Evolutionary conservation across 2,888 invertebrate genomes (phyloP).

Genomic region (Sarcophaga caerulescens): DNA sequence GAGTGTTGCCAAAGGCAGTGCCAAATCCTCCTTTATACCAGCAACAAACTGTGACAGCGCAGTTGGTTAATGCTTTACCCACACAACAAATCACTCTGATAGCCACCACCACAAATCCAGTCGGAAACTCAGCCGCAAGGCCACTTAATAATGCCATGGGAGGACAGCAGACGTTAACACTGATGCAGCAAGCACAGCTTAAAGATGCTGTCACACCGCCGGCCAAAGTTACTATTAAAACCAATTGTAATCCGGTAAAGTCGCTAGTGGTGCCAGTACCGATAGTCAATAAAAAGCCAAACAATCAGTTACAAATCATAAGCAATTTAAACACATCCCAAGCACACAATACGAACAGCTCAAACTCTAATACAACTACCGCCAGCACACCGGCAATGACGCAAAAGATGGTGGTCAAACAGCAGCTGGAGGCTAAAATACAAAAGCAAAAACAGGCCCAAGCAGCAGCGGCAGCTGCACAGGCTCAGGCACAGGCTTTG

Average conservation of each 20-base stretch:
- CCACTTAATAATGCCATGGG: slow-evolving; percentile 32
- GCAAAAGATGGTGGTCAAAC: slow-evolving; percentile 84
- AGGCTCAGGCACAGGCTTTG: slow-evolving; percentile 81
- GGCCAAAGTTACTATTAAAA: slow-evolving; percentile 75
- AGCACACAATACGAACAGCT: slow-evolving; percentile 33
- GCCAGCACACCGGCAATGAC: slow-evolving; percentile 74
- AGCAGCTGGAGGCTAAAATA: slow-evolving; percentile 87
- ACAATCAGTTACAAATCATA: slow-evolving; percentile 69
- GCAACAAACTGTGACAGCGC: slow-evolving; percentile 73
- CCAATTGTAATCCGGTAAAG: slow-evolving; percentile 55
- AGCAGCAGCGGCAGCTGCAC: slow-evolving; percentile 75
- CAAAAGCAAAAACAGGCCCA: slow-evolving; percentile 82
- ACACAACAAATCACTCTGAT: slow-evolving; percentile 79
- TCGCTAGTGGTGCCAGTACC: slow-evolving; percentile 53
- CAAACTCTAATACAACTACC: slow-evolving; percentile 31
- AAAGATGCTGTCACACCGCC: slow-evolving; percentile 70
- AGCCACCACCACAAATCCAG: slow-evolving; percentile 72
- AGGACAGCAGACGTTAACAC: slow-evolving; percentile 74
- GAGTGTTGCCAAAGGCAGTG: slow-evolving; percentile 46
- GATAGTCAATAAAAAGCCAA: slow-evolving; percentile 45
- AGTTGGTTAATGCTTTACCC: slow-evolving; percentile 75
- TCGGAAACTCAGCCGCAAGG: not conserved
- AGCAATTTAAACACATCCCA: slow-evolving; percentile 71
- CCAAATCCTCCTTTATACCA: slow-evolving; percentile 48
- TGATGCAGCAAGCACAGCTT: slow-evolving; percentile 73